phyloP scores from a whole-genome alignment of 2,888 invertebrate genomes.

The Volucella zonaria region DNA sequence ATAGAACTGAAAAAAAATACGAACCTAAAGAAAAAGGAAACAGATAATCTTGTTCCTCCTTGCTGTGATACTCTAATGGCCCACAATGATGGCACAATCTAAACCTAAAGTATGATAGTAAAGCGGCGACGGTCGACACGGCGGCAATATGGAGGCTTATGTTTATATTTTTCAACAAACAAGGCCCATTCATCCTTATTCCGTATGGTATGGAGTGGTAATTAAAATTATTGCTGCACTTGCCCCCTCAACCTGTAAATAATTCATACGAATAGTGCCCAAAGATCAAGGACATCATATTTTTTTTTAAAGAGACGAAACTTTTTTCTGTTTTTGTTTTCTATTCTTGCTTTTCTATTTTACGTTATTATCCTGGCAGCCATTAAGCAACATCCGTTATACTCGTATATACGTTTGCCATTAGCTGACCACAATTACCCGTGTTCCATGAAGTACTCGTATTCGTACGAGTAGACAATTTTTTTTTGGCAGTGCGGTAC shows the following conservation, averaged over 20 bases:
- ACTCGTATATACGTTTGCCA: constrained; percentile 30
- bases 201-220: constrained; percentile 54
- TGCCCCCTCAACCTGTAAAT: constrained; percentile 48
- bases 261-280: constrained; percentile 37
- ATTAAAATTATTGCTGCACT: constrained; percentile 72
- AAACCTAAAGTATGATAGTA: constrained; percentile 31
- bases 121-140: no score
- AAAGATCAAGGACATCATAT: constrained; percentile 67
- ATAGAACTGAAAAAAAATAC: constrained; percentile 2
- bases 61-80: constrained; percentile 39
- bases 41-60: constrained; percentile 38
- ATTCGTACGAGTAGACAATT: constrained; percentile 20
- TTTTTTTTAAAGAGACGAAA: constrained; percentile 7
- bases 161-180: constrained; percentile 65
- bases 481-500: constrained; percentile 42
- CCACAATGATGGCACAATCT: constrained; percentile 43
- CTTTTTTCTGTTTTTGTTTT: not conserved
- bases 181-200: constrained; percentile 51
- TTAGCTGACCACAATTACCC: constrained; percentile 63
- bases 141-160: constrained; percentile 38
- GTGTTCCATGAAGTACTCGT: constrained; percentile 7
- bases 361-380: constrained; percentile 63
- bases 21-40: constrained; percentile 15
- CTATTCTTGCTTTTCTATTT: constrained; percentile 13
- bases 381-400: constrained; percentile 58